Conservation (phyloP, 1,140 invertebrate species). For the Pteromalus puparum region DNA sequence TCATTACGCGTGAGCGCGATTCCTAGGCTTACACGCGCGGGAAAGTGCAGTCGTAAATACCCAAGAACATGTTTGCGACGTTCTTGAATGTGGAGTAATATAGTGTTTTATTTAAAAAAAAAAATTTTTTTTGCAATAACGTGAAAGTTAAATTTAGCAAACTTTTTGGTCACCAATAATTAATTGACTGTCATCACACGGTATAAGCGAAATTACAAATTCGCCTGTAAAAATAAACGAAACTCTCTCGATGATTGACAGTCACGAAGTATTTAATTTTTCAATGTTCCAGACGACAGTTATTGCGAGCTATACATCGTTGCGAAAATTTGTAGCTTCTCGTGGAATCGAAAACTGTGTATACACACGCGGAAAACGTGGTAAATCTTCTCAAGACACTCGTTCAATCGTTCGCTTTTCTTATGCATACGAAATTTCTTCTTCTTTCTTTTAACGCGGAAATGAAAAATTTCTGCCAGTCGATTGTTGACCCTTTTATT, state of each 20-base stretch:
- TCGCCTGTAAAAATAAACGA: background rate
- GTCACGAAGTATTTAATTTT: background rate
- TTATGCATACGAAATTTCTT: too few relatives aligned
- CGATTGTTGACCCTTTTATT: too few relatives aligned
- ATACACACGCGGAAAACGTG: background rate
- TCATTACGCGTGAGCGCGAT: background rate
- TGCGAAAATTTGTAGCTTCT: background rate
- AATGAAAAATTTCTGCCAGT: too few relatives aligned
- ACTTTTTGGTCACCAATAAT: too few relatives aligned
- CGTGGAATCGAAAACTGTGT: background rate
- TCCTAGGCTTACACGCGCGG: too few relatives aligned
- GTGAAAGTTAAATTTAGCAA: too few relatives aligned
- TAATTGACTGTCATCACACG: background rate
- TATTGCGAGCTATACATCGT: background rate
- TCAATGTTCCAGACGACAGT: background rate
- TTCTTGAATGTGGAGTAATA: too few relatives aligned
- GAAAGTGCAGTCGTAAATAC: background rate
- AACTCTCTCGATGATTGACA: background rate
- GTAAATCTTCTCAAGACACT: slow-evolving; percentile 6
- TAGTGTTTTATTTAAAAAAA: too few relatives aligned
- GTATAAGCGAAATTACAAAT: background rate
- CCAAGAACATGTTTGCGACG: background rate
- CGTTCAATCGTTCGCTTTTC: background rate
- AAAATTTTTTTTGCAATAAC: too few relatives aligned
- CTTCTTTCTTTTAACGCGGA: too few relatives aligned